A percentile compares a stretch with the other conserved stretches of the same genome.
These are phyloP conservation scores for Pterophyllum scalare DNA, from an alignment of 2,113 vertebrate genomes.

Conservation along the genomic window DNA sequence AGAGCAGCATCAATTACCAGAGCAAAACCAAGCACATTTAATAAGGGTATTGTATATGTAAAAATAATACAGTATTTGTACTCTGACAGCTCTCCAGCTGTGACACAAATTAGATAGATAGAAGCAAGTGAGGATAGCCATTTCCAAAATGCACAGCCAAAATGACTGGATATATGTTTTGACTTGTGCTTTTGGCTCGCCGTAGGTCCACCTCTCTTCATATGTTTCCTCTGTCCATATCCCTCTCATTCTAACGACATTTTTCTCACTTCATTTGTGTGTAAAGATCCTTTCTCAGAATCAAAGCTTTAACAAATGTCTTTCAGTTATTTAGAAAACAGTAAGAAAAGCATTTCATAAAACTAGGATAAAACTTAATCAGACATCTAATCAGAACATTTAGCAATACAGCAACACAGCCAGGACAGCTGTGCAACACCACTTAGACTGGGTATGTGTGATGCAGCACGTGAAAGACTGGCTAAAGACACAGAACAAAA, in stretches of 20 bases:
- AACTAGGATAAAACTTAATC: background rate
- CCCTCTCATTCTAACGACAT: background rate
- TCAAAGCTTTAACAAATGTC: background rate
- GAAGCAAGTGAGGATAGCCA: background rate
- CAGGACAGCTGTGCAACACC: background rate
- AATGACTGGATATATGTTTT: constrained; percentile 66
- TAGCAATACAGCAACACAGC: background rate
- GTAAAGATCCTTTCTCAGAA: background rate
- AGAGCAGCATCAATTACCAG: background rate
- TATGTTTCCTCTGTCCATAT: constrained; percentile 48
- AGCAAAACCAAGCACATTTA: background rate
- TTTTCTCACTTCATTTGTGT: background rate
- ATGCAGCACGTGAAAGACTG: background rate
- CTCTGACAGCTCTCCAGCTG: background rate
- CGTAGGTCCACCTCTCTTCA: constrained; percentile 45
- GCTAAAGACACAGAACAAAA: background rate
- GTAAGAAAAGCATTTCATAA: background rate
- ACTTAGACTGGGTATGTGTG: background rate
- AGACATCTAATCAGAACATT: background rate
- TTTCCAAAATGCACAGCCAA: background rate
- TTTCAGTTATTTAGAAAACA: background rate
- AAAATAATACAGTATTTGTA: background rate
- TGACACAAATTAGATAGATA: background rate
- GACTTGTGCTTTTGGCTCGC: constrained; percentile 41
- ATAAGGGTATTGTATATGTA: background rate